Conservation (phyloP, 2,888 invertebrate genomes). For the Eupithecia tripunctaria region DNA sequence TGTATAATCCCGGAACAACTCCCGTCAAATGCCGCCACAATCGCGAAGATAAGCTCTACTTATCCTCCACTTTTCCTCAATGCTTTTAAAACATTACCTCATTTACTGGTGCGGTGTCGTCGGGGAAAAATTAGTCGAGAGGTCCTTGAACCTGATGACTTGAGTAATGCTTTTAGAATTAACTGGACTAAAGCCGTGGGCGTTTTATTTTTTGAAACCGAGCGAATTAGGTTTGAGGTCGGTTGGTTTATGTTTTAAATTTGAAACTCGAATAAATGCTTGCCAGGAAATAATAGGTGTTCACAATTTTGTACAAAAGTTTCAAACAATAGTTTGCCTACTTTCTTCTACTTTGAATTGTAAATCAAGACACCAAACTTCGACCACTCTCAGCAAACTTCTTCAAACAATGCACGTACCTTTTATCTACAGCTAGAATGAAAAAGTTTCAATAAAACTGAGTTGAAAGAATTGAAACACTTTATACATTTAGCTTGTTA, state of each 20-base stretch:
- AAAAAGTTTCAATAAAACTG: not conserved
- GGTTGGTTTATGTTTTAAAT: not conserved
- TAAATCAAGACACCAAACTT: constrained; percentile 31
- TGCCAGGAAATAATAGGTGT: not conserved
- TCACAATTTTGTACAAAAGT: constrained; percentile 4
- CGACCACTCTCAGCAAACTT: constrained; percentile 27
- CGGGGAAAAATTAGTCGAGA: constrained; percentile 38
- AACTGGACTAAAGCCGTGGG: not conserved
- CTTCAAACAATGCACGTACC: not conserved
- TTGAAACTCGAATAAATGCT: not conserved
- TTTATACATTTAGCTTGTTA: constrained; percentile 4
- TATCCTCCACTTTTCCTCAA: constrained; percentile 51
- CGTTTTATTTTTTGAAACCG: not conserved
- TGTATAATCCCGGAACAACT: constrained; percentile 22
- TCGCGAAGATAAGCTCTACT: constrained; percentile 65
- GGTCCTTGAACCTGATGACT: constrained; percentile 41
- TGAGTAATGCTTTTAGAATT: constrained; percentile 31
- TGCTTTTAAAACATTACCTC: constrained; percentile 64
- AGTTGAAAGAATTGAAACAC: not conserved
- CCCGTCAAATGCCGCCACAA: constrained; percentile 55
- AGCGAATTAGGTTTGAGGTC: not conserved
- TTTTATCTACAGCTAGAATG: not conserved
- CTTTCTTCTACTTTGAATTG: constrained; percentile 8
- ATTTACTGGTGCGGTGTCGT: constrained; percentile 46
- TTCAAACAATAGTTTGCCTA: not conserved